Conservation (phyloP, 2,113 vertebrate genomes). For the Lophotis ruficrista region DNA sequence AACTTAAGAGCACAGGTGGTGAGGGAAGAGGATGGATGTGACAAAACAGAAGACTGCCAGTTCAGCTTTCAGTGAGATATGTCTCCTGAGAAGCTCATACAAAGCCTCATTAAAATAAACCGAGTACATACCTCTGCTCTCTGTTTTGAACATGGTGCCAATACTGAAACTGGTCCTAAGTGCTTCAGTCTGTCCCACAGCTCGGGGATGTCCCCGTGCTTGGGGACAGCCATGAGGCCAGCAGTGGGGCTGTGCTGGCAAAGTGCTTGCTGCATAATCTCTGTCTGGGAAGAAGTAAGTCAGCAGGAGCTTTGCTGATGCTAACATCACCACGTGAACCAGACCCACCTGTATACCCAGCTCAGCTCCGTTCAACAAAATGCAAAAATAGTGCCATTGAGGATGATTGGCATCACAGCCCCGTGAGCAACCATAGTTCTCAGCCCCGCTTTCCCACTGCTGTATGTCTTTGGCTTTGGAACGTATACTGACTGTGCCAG, state of each 20-base stretch:
- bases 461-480: background rate
- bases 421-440: background rate
- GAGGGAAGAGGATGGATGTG: background rate
- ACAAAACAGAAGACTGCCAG: background rate
- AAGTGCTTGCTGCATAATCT: background rate
- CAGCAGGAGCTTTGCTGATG: background rate
- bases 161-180: background rate
- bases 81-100: background rate
- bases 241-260: background rate
- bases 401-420: background rate
- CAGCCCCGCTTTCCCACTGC: background rate
- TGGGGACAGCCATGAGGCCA: background rate
- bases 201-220: fast-evolving
- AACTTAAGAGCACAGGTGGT: background rate
- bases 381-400: background rate
- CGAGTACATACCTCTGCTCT: background rate
- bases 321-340: background rate
- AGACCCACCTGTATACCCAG: background rate
- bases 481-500: background rate
- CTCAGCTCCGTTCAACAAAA: background rate
- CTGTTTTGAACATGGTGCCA: background rate
- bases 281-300: background rate
- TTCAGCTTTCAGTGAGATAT: background rate
- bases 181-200: background rate
- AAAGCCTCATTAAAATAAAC: background rate